These are phyloP conservation scores for Pheucticus melanocephalus DNA, from an alignment of 2,113 vertebrate genomes.

Conservation along the genomic window DNA sequence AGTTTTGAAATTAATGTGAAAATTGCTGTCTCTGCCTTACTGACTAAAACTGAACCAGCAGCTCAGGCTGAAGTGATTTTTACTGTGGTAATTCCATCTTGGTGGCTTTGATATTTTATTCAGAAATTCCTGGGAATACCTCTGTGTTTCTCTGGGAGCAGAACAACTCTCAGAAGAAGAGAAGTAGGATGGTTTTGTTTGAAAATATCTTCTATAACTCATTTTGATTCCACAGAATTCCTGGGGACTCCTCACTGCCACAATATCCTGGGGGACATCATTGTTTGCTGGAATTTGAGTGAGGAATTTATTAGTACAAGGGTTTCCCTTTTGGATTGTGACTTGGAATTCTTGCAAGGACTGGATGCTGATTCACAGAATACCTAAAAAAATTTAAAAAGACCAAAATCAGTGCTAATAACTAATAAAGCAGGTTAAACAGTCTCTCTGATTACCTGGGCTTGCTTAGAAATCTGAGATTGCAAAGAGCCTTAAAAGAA, in stretches of 20 bases:
- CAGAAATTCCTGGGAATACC: background rate
- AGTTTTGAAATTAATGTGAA: background rate
- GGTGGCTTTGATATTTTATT: background rate
- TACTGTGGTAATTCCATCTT: background rate
- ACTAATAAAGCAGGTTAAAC: background rate
- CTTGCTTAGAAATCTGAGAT: background rate
- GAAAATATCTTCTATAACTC: background rate
- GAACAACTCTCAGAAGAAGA: background rate
- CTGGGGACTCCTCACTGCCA: background rate
- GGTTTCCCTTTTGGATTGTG: background rate
- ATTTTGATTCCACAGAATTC: background rate
- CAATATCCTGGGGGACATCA: accelerated
- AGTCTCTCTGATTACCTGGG: background rate
- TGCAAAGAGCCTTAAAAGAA: background rate
- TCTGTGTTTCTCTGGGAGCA: background rate
- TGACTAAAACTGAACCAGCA: background rate
- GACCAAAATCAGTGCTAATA: background rate
- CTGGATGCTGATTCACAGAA: background rate
- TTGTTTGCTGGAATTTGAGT: background rate
- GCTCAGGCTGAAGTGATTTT: background rate
- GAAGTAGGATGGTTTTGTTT: background rate
- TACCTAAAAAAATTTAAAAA: background rate
- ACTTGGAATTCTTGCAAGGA: background rate
- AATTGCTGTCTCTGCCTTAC: background rate
- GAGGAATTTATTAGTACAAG: background rate